Conservation (phyloP, 2,888 invertebrate genomes). For the Caenorhabditis drosophilae region DNA sequence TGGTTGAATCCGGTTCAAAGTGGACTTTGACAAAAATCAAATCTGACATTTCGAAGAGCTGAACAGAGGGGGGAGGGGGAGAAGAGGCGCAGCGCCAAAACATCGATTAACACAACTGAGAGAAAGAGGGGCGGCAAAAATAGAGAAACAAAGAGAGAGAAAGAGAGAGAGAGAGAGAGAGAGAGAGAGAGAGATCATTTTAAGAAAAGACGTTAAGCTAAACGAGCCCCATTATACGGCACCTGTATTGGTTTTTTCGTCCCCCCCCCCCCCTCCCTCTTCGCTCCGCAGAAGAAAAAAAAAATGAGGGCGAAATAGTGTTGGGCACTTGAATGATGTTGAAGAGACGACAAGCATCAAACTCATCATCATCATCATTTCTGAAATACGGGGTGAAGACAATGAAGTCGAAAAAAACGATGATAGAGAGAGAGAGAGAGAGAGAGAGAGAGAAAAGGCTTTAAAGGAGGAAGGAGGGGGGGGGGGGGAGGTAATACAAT, state of each 20-base stretch:
- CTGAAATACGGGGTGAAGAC: too few species aligned
- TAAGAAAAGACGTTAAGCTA: background rate
- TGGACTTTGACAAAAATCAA: too few species aligned
- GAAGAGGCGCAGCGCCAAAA: too few species aligned
- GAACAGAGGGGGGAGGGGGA: too few species aligned
- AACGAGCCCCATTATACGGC: slow-evolving; percentile 38
- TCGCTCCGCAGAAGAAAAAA: too few species aligned
- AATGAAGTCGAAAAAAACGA: slow-evolving; percentile 1
- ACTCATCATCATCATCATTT: too few species aligned
- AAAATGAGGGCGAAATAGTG: too few species aligned
- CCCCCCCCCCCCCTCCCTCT: too few species aligned
- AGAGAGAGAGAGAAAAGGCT: background rate
- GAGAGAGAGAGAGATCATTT: background rate
- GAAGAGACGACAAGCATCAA: too few species aligned
- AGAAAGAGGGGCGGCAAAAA: background rate
- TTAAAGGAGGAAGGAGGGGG: background rate
- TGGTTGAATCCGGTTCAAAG: too few species aligned
- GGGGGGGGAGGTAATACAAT: slow-evolving; percentile 45
- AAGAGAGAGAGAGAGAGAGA: background rate
- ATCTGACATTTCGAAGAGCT: too few species aligned
- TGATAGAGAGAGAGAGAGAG: background rate
- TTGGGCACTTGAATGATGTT: too few species aligned
- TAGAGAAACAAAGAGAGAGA: background rate
- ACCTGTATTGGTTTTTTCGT: slow-evolving; percentile 32
- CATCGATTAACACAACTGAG: background rate